Evolutionary conservation across 1,140 invertebrate species (phyloP).

Genomic region (Aporrectodea caliginosa): DNA sequence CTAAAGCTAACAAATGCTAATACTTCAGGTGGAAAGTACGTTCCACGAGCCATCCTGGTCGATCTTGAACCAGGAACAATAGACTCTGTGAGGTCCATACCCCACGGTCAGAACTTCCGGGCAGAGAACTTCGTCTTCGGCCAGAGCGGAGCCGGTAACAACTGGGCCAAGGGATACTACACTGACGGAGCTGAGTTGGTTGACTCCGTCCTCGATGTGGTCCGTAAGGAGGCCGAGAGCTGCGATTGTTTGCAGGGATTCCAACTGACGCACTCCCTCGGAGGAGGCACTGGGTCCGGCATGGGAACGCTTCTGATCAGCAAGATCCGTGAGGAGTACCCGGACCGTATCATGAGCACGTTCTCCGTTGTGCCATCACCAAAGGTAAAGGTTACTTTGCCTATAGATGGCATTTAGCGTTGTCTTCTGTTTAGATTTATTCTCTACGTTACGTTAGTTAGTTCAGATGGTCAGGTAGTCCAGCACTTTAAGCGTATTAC

Average conservation of each 20-base stretch:
- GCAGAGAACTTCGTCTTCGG: conserved; percentile 52
- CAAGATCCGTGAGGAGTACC: conserved; percentile 62
- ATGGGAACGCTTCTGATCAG: conserved; percentile 62
- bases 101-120: conserved; percentile 50
- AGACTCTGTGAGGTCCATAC: conserved; percentile 50
- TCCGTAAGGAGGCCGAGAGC: conserved; percentile 76
- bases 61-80: conserved; percentile 60
- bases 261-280: conserved; percentile 46
- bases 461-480: too few relatives aligned
- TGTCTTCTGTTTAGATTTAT: too few relatives aligned
- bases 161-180: conserved; percentile 90
- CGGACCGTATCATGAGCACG: conserved; percentile 88
- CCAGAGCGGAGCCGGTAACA: conserved; percentile 70
- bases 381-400: conserved; percentile 75
- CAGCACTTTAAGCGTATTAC: too few relatives aligned
- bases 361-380: conserved; percentile 88
- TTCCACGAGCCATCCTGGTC: conserved; percentile 79
- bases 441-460: too few relatives aligned
- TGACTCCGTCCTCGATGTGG: conserved; percentile 73
- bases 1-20: too few relatives aligned
- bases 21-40: conserved; percentile 69
- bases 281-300: conserved; percentile 52
- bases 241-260: conserved; percentile 36
- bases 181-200: conserved; percentile 89
- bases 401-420: too few relatives aligned